These are phyloP conservation scores for Spicauda simplicius DNA, from an alignment of 2,888 invertebrate species.

Conservation along the genomic window DNA sequence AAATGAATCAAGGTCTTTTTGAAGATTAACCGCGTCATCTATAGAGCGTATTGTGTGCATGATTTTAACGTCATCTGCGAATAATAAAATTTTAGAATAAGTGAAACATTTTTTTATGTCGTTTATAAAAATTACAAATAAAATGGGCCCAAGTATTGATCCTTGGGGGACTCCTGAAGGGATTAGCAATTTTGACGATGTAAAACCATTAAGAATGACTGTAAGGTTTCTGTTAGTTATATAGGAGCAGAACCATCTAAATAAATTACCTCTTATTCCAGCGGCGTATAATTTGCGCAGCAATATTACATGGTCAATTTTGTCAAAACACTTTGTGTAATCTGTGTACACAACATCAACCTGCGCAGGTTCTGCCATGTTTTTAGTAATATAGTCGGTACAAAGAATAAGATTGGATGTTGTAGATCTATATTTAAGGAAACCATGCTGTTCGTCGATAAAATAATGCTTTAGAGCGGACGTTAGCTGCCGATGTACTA, in stretches of 20 bases:
- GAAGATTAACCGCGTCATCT: too few relatives aligned
- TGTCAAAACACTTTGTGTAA: constrained; percentile 42
- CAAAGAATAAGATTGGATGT: constrained; percentile 29
- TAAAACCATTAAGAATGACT: too few relatives aligned
- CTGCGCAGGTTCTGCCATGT: constrained; percentile 30
- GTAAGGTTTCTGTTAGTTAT: constrained; percentile 1
- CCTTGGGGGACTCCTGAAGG: too few relatives aligned
- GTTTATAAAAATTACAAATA: too few relatives aligned
- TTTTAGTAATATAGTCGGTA: constrained; percentile 6
- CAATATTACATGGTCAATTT: constrained; percentile 39
- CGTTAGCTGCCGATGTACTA: constrained; percentile 15
- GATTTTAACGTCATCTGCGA: too few relatives aligned
- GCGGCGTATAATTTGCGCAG: constrained; percentile 27
- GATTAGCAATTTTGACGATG: too few relatives aligned
- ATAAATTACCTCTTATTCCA: constrained; percentile 37
- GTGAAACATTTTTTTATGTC: too few relatives aligned
- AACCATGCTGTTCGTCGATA: constrained; percentile 37
- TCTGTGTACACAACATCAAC: constrained; percentile 39
- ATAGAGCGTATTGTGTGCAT: too few relatives aligned
- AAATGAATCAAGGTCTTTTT: too few relatives aligned
- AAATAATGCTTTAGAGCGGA: constrained; percentile 4
- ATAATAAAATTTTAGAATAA: too few relatives aligned
- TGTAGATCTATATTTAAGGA: constrained; percentile 33
- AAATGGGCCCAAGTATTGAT: too few relatives aligned
- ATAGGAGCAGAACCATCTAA: constrained; percentile 36